phyloP scores from a whole-genome alignment of 2,888 invertebrate genomes.

The Atherix ibis region DNA sequence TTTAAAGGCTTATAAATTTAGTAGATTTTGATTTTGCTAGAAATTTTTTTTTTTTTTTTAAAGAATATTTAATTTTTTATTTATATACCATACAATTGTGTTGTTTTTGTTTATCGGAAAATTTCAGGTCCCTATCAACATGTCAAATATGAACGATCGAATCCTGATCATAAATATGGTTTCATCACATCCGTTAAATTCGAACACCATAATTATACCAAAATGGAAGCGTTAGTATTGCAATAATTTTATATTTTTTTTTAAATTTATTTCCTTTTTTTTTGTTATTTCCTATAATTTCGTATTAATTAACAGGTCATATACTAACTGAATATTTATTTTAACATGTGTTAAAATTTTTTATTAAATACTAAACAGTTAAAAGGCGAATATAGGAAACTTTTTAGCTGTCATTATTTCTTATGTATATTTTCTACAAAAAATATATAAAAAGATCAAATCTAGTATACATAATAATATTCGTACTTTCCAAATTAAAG shows the following conservation, averaged over 20 bases:
- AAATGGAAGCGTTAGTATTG: constrained; percentile 42
- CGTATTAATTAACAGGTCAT: no score
- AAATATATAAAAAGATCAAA: no score
- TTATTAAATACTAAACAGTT: no score
- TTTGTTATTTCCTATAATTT: not conserved
- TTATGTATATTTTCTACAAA: no score
- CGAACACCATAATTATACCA: constrained; percentile 62
- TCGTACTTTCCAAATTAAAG: no score
- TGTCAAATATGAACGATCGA: constrained; percentile 22
- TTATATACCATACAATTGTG: constrained; percentile 11
- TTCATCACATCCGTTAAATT: constrained; percentile 41
- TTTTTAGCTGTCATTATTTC: no score
- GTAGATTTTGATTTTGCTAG: no score
- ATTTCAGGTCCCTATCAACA: constrained; percentile 23
- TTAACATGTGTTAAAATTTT: no score
- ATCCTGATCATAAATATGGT: constrained; percentile 20
- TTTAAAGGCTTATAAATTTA: not conserved
- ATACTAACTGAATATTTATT: no score
- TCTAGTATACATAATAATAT: no score
- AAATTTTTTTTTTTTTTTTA: not conserved
- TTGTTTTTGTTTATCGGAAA: no score
- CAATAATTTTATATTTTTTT: constrained; percentile 4
- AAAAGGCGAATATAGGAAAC: no score
- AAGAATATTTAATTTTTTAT: constrained; percentile 4
- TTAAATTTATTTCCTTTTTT: not conserved